A percentile compares a stretch with the other conserved stretches of the same genome.
Evolutionary conservation across 1,140 invertebrate species (phyloP).

Genomic region (Drosophila nebulosa): DNA sequence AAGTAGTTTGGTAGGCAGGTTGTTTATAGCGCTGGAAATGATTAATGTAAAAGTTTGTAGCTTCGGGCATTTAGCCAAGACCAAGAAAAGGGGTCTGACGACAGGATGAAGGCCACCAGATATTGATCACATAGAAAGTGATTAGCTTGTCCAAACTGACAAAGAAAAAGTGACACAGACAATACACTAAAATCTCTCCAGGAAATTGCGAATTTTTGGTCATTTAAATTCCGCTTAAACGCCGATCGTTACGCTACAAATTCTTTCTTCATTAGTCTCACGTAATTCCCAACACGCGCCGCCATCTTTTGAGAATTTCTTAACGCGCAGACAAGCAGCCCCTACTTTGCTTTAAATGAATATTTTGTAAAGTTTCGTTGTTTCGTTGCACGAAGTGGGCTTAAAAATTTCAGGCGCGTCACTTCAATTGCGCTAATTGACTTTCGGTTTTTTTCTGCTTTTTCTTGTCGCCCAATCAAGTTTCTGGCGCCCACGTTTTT

Average conservation of each 20-base stretch:
- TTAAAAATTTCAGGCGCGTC: constrained; percentile 34
- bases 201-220: background rate
- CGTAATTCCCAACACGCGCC: constrained; percentile 30
- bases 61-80: constrained; percentile 57
- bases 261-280: constrained; percentile 24
- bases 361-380: constrained; percentile 50
- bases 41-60: constrained; percentile 61
- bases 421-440: constrained; percentile 73
- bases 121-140: background rate
- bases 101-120: constrained; percentile 29
- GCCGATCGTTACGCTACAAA: constrained; percentile 5
- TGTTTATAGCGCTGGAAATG: constrained; percentile 51
- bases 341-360: constrained; percentile 21
- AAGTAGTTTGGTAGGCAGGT: constrained; percentile 19
- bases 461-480: constrained; percentile 17
- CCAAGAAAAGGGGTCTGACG: constrained; percentile 33
- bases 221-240: constrained; percentile 12
- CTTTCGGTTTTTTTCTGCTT: constrained; percentile 32
- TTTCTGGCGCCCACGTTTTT: constrained; percentile 26
- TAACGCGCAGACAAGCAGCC: background rate
- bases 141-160: constrained; percentile 7
- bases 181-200: background rate
- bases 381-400: constrained; percentile 50
- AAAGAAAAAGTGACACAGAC: background rate
- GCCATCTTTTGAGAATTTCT: constrained; percentile 9